Evolutionary conservation across 2,888 invertebrate species (phyloP).

Genomic region (Cephalotes varians): DNA sequence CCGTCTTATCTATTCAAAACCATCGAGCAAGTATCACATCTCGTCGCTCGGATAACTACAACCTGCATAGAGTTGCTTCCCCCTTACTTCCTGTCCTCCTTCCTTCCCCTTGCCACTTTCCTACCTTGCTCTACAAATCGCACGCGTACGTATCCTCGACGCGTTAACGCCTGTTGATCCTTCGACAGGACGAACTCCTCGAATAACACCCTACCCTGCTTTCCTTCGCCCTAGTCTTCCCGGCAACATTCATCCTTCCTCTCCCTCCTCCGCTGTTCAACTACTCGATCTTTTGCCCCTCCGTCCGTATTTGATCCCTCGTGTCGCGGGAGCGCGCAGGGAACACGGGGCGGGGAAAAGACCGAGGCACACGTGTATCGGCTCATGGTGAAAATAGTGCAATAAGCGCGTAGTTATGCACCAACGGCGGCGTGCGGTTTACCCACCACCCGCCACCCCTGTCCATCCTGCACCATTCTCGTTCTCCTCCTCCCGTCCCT

Average conservation of each 20-base stretch:
- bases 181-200: slow-evolving; percentile 58
- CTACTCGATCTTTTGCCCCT: slow-evolving; percentile 60
- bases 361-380: slow-evolving; percentile 71
- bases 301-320: slow-evolving; percentile 64
- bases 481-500: slow-evolving; percentile 10
- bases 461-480: slow-evolving; percentile 43
- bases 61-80: slow-evolving; percentile 16
- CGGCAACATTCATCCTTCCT: slow-evolving; percentile 11
- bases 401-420: slow-evolving; percentile 75
- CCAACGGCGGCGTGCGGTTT: slow-evolving; percentile 71
- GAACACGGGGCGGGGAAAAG: slow-evolving; percentile 24
- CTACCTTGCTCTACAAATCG: slow-evolving; percentile 65
- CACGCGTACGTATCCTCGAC: slow-evolving; percentile 72
- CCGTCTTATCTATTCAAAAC: slow-evolving; percentile 52
- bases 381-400: slow-evolving; percentile 75
- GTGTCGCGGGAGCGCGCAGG: slow-evolving; percentile 33
- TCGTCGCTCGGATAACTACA: slow-evolving; percentile 38
- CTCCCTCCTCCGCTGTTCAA: background rate
- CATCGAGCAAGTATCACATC: slow-evolving; percentile 50
- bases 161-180: slow-evolving; percentile 80
- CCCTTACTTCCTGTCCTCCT: slow-evolving; percentile 24
- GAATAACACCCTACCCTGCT: slow-evolving; percentile 43
- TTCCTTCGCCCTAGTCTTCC: slow-evolving; percentile 22
- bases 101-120: slow-evolving; percentile 36
- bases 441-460: slow-evolving; percentile 59